phyloP scores from a whole-genome alignment of 2,797 vertebrate species.

The Chelmon rostratus region DNA sequence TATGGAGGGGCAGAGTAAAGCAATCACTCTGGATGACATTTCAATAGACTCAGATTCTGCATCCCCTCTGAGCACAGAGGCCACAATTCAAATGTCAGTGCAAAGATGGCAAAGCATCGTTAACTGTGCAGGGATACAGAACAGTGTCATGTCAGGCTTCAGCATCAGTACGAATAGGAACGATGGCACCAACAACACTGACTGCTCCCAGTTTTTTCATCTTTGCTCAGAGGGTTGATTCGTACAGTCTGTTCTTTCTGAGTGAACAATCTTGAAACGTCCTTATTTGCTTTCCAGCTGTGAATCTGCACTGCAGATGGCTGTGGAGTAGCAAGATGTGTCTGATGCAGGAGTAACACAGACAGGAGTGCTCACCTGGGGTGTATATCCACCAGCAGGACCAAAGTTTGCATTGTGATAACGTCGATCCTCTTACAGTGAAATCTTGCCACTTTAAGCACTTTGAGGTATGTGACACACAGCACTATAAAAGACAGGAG shows the following conservation, averaged over 20 bases:
- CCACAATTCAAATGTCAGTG: conserved; percentile 46
- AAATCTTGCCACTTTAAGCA: conserved; percentile 95
- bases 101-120: conserved; percentile 25
- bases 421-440: conserved; percentile 96
- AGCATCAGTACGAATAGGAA: conserved; percentile 2
- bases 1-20: conserved; percentile 14
- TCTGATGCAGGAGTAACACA: background rate
- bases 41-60: conserved; percentile 38
- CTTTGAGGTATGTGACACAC: conserved; percentile 96
- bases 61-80: conserved; percentile 36
- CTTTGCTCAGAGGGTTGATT: background rate
- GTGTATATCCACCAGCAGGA: conserved; percentile 96
- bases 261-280: background rate
- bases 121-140: conserved; percentile 1
- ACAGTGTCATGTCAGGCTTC: conserved; percentile 21
- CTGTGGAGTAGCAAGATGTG: background rate
- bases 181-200: conserved; percentile 5
- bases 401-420: conserved; percentile 97
- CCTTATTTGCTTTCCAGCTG: background rate
- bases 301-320: background rate
- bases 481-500: conserved; percentile 92
- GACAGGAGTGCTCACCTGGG: conserved; percentile 89
- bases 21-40: conserved; percentile 51
- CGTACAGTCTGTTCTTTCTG: conserved; percentile 27
- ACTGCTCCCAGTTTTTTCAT: background rate